Evolutionary conservation across 2,113 vertebrate genomes (phyloP), one percentile per base, ranked within the genome.

Genomic region (Myotis yumanensis): DNA sequence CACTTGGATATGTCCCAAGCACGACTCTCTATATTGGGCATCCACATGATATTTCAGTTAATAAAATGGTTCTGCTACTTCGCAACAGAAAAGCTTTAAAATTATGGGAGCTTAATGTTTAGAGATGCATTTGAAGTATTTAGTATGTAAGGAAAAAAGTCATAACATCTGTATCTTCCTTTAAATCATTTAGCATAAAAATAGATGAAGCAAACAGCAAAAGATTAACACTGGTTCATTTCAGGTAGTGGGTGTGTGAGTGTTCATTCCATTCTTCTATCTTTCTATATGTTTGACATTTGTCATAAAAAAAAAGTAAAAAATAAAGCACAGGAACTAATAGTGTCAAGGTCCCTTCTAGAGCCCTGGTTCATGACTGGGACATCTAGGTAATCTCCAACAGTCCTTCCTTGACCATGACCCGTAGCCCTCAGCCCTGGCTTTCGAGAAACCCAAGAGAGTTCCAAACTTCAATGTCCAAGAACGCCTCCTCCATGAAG

Each of bases 171-270:
- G 25, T 59, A 80, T 68, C n/a, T 91, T 85, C 37, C n/a, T 95
- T 72, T 48, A 91, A 93, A 76, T 59, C 15, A 54, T 76, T 93
- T 18, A 57, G 64, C 28, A 76, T 85, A 71, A 95, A 92, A 89
- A 64, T 52, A 54, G 46, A 57, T 40, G 32, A 22, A 62, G 7
- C 7, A 48, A 95, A 82, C 10, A 71, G 16, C 30, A 83, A 83
- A 86, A 62, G 43, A 46, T 62, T 43, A 62, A 77, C 57, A 57
- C 7, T 46, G 54, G 23, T 62, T 96, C 51, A 79, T 46, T 91
- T 92, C 62, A 92, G 52, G 68, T 52, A 46, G 14, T 75, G 25
- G 5, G 15, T 12, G 22, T 64, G 40, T 51, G 51, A 62, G 10
- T 75, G 16, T 66, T 76, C n/a, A 66, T 28, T 71, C 46, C 1